Evolutionary conservation across 1,140 invertebrate genomes (phyloP), one percentile per base, ranked within the genome.

Genomic region (Cydia amplana): DNA sequence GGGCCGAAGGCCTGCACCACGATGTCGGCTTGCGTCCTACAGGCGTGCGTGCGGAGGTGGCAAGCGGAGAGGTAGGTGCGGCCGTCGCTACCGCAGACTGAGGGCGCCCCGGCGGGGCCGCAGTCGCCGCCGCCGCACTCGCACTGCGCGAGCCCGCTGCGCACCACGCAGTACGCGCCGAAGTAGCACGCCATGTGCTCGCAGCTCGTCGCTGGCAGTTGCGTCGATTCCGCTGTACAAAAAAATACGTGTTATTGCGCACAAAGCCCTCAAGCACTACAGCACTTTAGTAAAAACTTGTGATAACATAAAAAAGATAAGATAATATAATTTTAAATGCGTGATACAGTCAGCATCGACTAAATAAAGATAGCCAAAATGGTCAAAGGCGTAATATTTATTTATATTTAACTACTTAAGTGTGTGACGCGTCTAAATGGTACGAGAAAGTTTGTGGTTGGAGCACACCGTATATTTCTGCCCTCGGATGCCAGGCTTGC

Each of bases 401-500:
- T n/a, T n/a, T n/a, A n/a, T n/a, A n/a, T n/a, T n/a, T n/a, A n/a
- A n/a, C n/a, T n/a, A n/a, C n/a, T n/a, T 28, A 28, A 28, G 28
- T 28, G 28, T 28, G 28, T 28, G 28, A 28, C 4, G 28, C 4
- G 3, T 28, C n/a, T n/a, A n/a, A n/a, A n/a, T 25, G 3, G 1
- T 3, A 1, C 98, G 94, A 40, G 96, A 94, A 85, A 96, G 95
- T 80, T 96, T 95, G 75, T 96, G 95, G 79, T 95, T 96, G 0
- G 95, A 95, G 84, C 98, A 99, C 23, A 95, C 94, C 63, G 97
- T 97, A 86, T 99, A 99, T 60, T 96, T 95, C 76, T 96, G 94
- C 55, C 97, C 97, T n/a, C 96, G 96, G 86, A 96, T 99, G 78
- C 96, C 98, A 75, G 95, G 96, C 77, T 96, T 95, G 87, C n/a